A percentile compares a stretch with the other conserved stretches of the same genome.
Conservation (phyloP, 1,140 invertebrate genomes). For the Cephus cinctus region DNA sequence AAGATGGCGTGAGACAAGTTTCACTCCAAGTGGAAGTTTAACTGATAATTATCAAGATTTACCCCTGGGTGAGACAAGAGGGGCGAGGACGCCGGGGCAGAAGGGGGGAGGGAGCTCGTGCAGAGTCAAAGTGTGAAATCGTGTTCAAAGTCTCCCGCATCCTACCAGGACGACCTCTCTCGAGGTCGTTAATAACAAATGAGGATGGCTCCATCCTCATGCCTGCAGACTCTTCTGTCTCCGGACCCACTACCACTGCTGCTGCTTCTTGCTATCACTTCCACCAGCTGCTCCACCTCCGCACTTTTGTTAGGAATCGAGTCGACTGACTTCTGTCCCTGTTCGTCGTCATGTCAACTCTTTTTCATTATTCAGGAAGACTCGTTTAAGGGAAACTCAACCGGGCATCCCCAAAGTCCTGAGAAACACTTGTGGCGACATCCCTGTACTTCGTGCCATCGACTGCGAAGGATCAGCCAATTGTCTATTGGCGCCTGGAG, state of each 20-base stretch:
- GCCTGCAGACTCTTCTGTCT: too few species aligned
- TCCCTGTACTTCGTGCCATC: too few species aligned
- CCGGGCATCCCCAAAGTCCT: too few species aligned
- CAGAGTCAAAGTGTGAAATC: conserved; percentile 57
- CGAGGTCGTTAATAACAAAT: conserved; percentile 52
- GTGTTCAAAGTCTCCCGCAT: conserved; percentile 54
- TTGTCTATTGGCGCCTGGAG: too few species aligned
- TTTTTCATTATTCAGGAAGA: conserved; percentile 49
- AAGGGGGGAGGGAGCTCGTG: conserved; percentile 7
- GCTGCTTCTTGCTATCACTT: too few species aligned
- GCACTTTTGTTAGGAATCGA: conserved; percentile 51
- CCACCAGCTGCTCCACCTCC: conserved; percentile 36
- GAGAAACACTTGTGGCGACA: conserved; percentile 44
- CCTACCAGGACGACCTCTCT: neutral
- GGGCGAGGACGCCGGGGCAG: conserved; percentile 20
- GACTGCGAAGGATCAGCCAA: too few species aligned
- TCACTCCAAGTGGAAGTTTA: conserved; percentile 41
- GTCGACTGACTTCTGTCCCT: too few species aligned
- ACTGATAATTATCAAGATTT: conserved; percentile 55
- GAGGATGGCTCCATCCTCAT: too few species aligned
- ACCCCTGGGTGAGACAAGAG: conserved; percentile 36
- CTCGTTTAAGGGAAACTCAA: conserved; percentile 52
- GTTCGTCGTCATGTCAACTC: conserved; percentile 49
- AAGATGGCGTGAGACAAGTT: conserved; percentile 34
- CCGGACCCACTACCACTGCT: too few species aligned